These are phyloP conservation scores for Scaptodrosophila latifasciaeformis DNA, from an alignment of 2,888 invertebrate genomes.

Conservation along the genomic window DNA sequence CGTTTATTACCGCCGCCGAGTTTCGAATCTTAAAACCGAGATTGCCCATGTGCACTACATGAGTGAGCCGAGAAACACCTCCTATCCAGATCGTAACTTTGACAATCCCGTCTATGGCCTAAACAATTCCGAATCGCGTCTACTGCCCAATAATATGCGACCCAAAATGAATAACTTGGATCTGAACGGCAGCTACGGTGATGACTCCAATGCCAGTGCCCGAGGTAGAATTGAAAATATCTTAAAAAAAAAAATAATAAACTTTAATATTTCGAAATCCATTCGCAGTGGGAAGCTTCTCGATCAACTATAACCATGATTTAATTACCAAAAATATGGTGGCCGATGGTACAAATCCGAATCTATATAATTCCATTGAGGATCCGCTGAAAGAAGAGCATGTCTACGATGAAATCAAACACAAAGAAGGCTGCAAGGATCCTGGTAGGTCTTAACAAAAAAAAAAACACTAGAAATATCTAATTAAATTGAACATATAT, in stretches of 20 bases:
- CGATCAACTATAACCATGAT: slow-evolving; percentile 80
- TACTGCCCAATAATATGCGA: slow-evolving; percentile 71
- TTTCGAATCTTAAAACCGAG: slow-evolving; percentile 88
- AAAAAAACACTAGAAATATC: slow-evolving; percentile 1
- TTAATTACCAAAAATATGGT: slow-evolving; percentile 86
- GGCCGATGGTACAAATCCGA: slow-evolving; percentile 90
- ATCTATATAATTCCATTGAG: slow-evolving; percentile 87
- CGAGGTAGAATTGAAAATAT: slow-evolving; percentile 70
- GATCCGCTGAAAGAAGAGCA: slow-evolving; percentile 86
- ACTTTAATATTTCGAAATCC: not conserved
- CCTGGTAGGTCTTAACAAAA: slow-evolving; percentile 77
- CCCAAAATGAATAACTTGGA: slow-evolving; percentile 74
- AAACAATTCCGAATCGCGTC: slow-evolving; percentile 79
- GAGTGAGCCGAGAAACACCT: slow-evolving; percentile 81
- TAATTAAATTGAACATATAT: too few species aligned
- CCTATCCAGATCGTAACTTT: slow-evolving; percentile 80
- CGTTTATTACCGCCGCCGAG: slow-evolving; percentile 87
- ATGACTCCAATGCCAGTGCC: slow-evolving; percentile 76
- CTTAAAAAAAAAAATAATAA: not conserved
- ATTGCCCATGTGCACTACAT: slow-evolving; percentile 91
- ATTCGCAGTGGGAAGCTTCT: slow-evolving; percentile 76
- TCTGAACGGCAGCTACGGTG: slow-evolving; percentile 68
- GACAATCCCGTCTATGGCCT: slow-evolving; percentile 94
- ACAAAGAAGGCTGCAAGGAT: slow-evolving; percentile 82
- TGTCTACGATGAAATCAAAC: slow-evolving; percentile 92